Conservation (phyloP, 1,140 invertebrate species). For the Drosophila orosa region DNA sequence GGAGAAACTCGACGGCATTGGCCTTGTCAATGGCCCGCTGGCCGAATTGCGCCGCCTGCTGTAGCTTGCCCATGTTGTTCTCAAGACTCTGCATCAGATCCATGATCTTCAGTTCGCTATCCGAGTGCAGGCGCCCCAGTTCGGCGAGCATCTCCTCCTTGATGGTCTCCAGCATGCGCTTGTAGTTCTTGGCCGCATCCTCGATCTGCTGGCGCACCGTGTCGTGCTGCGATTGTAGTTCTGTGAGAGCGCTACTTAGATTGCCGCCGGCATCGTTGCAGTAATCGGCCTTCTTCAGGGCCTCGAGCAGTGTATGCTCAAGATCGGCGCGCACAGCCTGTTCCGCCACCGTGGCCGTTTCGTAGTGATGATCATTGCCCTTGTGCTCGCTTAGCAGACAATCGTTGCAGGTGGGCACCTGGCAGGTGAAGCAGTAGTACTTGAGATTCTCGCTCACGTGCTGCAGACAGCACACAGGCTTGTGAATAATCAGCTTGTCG, state of each 20-base stretch:
- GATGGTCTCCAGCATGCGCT: constrained; percentile 91
- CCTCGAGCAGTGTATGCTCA: constrained; percentile 89
- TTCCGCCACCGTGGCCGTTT: constrained; percentile 90
- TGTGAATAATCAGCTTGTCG: constrained; percentile 90
- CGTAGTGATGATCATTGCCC: constrained; percentile 90
- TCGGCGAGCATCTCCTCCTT: constrained; percentile 91
- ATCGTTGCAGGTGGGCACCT: constrained; percentile 92
- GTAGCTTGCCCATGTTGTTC: constrained; percentile 91
- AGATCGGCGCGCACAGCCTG: constrained; percentile 91
- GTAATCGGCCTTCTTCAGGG: constrained; percentile 88
- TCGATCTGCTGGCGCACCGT: constrained; percentile 93
- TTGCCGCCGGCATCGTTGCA: constrained; percentile 90
- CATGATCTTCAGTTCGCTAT: constrained; percentile 94
- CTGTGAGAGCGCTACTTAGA: constrained; percentile 91
- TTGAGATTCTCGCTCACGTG: constrained; percentile 92
- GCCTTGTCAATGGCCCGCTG: constrained; percentile 91
- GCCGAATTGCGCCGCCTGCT: constrained; percentile 93
- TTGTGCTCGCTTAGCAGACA: constrained; percentile 92
- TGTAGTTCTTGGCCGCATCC: constrained; percentile 93
- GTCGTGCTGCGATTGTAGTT: constrained; percentile 93
- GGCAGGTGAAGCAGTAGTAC: constrained; percentile 93
- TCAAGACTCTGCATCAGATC: constrained; percentile 92
- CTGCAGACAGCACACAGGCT: constrained; percentile 91
- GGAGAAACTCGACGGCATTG: constrained; percentile 92
- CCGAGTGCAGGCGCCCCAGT: constrained; percentile 91